A percentile compares a stretch with the other conserved stretches of the same genome.
Conservation (phyloP, 2,888 invertebrate genomes). For the Blera fallax region DNA sequence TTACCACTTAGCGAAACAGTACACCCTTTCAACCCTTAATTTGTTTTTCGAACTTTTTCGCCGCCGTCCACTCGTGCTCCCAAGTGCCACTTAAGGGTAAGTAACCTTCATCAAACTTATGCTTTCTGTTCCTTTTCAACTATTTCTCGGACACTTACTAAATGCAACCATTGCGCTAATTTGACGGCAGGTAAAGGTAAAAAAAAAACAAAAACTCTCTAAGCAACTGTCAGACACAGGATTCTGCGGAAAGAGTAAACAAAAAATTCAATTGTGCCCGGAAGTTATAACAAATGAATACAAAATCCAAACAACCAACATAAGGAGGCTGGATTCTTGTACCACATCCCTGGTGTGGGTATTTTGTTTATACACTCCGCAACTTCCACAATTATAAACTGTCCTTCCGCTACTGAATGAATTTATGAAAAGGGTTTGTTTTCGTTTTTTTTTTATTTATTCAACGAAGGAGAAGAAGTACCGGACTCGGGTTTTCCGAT, state of each 20-base stretch:
- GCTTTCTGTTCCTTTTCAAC: conserved; percentile 47
- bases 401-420: conserved; percentile 57
- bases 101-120: conserved; percentile 48
- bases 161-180: conserved; percentile 67
- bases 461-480: conserved; percentile 14
- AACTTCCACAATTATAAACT: conserved; percentile 54
- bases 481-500: conserved; percentile 34
- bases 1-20: neutral
- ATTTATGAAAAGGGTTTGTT: conserved; percentile 54
- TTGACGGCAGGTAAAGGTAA: conserved; percentile 60
- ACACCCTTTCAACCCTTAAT: conserved; percentile 18
- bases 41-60: conserved; percentile 25
- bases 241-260: conserved; percentile 31
- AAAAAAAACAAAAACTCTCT: conserved; percentile 17
- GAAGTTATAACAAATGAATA: conserved; percentile 70
- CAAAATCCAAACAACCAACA: conserved; percentile 39
- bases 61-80: conserved; percentile 38
- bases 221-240: conserved; percentile 63
- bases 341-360: neutral
- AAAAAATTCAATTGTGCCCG: conserved; percentile 69
- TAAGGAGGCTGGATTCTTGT: conserved; percentile 29
- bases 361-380: conserved; percentile 37
- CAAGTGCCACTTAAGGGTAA: conserved; percentile 31
- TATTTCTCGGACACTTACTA: conserved; percentile 70
- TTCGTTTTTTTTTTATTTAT: conserved; percentile 19